Conservation (phyloP, 2,113 vertebrate genomes). For the Galbula dea region DNA sequence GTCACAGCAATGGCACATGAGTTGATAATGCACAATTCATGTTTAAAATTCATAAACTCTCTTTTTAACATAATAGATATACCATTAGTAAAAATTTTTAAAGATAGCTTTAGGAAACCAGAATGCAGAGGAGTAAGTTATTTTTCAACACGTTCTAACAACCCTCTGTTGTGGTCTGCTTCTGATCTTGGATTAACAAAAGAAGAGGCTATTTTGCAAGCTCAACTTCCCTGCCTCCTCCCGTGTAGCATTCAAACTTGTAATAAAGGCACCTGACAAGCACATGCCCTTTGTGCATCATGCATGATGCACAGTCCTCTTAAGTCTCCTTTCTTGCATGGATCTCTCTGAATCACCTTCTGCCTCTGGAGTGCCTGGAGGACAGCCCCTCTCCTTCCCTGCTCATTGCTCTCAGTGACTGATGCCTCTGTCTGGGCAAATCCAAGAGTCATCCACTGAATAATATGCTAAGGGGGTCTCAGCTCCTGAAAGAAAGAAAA, state of each 20-base stretch:
- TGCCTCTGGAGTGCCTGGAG: background rate
- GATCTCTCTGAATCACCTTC: background rate
- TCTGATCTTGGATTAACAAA: background rate
- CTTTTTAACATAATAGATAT: background rate
- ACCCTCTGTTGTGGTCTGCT: background rate
- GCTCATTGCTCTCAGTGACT: background rate
- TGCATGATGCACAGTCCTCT: background rate
- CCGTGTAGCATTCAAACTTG: fast-evolving
- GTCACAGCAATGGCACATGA: background rate
- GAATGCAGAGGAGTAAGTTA: background rate
- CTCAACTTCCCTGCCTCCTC: background rate
- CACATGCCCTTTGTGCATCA: background rate
- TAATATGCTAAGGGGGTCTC: background rate
- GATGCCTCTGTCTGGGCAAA: background rate
- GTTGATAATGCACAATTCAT: background rate
- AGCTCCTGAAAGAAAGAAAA: background rate
- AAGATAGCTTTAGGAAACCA: background rate
- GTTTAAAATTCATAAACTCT: background rate
- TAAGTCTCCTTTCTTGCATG: background rate
- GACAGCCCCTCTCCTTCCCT: background rate
- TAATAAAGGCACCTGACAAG: background rate
- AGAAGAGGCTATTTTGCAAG: background rate
- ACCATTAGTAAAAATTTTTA: background rate
- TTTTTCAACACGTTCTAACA: background rate
- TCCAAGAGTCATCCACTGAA: background rate